phyloP scores from a whole-genome alignment of 2,797 vertebrate genomes.

The Scomberomorus guttatus region DNA sequence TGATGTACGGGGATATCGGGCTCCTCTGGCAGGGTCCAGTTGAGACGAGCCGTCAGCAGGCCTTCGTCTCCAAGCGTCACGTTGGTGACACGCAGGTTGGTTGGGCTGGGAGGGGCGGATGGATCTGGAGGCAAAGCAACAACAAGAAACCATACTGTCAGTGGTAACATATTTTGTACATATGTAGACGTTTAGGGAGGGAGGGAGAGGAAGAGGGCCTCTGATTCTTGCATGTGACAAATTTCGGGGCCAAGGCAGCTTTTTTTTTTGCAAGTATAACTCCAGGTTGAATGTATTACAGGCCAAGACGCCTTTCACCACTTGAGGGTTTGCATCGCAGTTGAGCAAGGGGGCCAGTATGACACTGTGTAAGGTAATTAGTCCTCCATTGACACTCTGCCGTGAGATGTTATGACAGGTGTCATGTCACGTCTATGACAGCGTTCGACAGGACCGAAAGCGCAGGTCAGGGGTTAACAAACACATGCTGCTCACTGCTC shows the following conservation, averaged over 20 bases:
- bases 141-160: conserved; percentile 38
- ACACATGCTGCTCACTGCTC: conserved; percentile 81
- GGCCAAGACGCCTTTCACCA: conserved; percentile 55
- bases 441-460: conserved; percentile 63
- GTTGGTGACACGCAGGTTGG: conserved; percentile 87
- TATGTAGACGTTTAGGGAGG: conserved; percentile 55
- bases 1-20: conserved; percentile 94
- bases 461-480: conserved; percentile 77
- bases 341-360: conserved; percentile 19
- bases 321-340: conserved; percentile 12
- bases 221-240: conserved; percentile 41
- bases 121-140: conserved; percentile 86
- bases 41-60: conserved; percentile 85
- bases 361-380: conserved; percentile 78
- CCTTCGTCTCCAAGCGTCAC: conserved; percentile 86
- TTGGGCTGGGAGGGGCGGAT: conserved; percentile 89
- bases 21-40: conserved; percentile 91
- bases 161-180: conserved; percentile 35
- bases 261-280: conserved; percentile 34
- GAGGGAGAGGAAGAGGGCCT: conserved; percentile 13
- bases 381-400: conserved; percentile 72
- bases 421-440: conserved; percentile 78
- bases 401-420: conserved; percentile 82
- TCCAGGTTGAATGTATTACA: conserved; percentile 39
- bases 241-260: conserved; percentile 31